phyloP scores from a whole-genome alignment of 2,113 vertebrate species.

The Phylloscopus whistleri region DNA sequence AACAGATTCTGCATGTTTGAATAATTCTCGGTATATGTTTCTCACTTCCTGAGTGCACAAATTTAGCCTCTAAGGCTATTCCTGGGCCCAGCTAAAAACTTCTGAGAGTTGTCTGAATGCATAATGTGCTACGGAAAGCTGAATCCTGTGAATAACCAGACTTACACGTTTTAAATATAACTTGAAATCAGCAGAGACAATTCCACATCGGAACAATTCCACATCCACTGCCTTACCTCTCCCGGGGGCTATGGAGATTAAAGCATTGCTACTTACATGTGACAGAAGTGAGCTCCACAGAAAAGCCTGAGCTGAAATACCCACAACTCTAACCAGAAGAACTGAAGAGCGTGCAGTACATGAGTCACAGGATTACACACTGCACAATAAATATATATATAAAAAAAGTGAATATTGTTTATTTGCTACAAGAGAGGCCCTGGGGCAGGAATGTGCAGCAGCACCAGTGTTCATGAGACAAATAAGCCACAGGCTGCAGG shows the following conservation, averaged over 20 bases:
- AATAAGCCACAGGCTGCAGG: background rate
- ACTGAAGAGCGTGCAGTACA: background rate
- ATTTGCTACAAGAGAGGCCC: background rate
- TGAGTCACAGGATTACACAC: background rate
- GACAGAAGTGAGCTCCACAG: background rate
- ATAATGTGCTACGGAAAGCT: background rate
- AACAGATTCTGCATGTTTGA: background rate
- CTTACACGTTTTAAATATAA: background rate
- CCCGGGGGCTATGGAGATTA: background rate
- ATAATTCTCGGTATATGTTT: background rate
- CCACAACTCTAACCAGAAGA: background rate
- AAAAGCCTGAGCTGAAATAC: background rate
- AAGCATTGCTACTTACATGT: background rate
- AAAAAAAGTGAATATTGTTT: background rate
- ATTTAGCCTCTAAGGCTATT: conserved; percentile 28
- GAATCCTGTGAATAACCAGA: background rate
- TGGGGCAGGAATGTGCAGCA: background rate
- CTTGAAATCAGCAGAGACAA: background rate
- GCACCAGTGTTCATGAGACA: background rate
- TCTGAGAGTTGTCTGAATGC: background rate
- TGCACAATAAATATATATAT: background rate
- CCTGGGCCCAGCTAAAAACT: background rate
- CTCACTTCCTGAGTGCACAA: conserved; percentile 26
- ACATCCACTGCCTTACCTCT: background rate
- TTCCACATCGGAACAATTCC: background rate